Conservation (phyloP, 1,140 invertebrate genomes). For the Alviniconcha marisindica region DNA sequence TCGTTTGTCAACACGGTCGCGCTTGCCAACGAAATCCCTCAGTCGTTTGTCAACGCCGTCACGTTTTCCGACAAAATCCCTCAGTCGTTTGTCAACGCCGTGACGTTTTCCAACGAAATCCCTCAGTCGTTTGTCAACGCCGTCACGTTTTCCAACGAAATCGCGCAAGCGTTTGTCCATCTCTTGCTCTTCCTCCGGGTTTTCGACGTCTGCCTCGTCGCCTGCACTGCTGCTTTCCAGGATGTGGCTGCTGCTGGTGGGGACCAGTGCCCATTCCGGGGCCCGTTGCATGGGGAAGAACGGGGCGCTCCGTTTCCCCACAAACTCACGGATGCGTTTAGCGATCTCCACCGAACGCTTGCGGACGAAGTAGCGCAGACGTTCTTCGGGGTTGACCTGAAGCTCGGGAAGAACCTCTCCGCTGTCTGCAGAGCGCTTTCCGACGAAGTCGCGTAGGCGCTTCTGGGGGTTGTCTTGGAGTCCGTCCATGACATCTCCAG, state of each 20-base stretch:
- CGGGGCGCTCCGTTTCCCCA: not conserved
- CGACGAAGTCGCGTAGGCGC: conserved; percentile 22
- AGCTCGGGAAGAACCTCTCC: not conserved
- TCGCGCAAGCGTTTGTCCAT: conserved; percentile 18
- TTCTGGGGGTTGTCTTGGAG: not conserved
- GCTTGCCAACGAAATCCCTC: conserved; percentile 27
- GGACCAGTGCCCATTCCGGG: not conserved
- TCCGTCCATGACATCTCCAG: not conserved
- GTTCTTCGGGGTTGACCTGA: not conserved
- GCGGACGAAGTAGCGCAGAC: too few relatives aligned
- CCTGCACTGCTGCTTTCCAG: not conserved
- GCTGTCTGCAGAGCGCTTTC: not conserved
- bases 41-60: conserved; percentile 1
- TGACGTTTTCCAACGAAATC: conserved; percentile 26
- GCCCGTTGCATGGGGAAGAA: not conserved
- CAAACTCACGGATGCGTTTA: conserved; percentile 16
- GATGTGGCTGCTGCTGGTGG: not conserved
- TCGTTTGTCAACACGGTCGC: not conserved
- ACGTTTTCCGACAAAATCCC: conserved; percentile 28
- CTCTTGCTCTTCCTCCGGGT: not conserved
- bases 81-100: not conserved
- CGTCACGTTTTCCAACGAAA: conserved; percentile 24
- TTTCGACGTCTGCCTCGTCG: not conserved
- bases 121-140: not conserved
- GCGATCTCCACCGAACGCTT: not conserved